Evolutionary conservation across 2,888 invertebrate genomes (phyloP).

Genomic region (Pristionchus fissidentatus): DNA sequence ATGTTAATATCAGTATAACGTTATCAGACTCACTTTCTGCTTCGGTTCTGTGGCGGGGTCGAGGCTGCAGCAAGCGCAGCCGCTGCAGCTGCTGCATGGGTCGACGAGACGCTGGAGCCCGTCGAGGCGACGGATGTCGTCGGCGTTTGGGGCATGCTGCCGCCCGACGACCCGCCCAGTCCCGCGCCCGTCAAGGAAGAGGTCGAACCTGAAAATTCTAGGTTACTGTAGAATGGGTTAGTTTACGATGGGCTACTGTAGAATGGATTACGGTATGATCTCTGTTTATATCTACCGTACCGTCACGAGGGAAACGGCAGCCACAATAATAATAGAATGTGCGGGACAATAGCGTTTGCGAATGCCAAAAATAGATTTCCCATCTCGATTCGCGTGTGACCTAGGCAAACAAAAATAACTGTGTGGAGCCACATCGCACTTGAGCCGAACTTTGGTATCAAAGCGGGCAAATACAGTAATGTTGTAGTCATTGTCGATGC

Average conservation of each 20-base stretch:
- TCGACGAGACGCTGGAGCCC: conserved; percentile 46
- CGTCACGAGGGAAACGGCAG: background rate
- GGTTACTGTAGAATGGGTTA: background rate
- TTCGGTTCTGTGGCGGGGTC: conserved; percentile 34
- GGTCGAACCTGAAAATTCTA: conserved; percentile 19
- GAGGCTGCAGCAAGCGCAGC: background rate
- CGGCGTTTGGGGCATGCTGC: conserved; percentile 59
- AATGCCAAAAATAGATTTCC: too few species aligned
- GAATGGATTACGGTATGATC: background rate
- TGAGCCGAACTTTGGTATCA: too few species aligned
- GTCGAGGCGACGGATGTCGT: conserved; percentile 51
- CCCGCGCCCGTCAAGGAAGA: conserved; percentile 39
- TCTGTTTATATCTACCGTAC: background rate
- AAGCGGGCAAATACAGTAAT: too few species aligned
- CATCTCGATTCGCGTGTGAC: too few species aligned
- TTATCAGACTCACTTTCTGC: background rate
- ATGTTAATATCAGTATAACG: too few species aligned
- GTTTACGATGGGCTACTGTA: background rate
- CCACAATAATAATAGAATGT: too few species aligned
- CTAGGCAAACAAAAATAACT: too few species aligned
- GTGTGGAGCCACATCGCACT: too few species aligned
- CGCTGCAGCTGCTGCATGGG: conserved; percentile 33
- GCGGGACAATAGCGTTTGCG: too few species aligned
- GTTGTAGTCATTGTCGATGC: too few species aligned
- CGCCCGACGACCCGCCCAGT: background rate